Evolutionary conservation across 2,113 vertebrate genomes (phyloP).

Genomic region (Meleagris gallopavo): DNA sequence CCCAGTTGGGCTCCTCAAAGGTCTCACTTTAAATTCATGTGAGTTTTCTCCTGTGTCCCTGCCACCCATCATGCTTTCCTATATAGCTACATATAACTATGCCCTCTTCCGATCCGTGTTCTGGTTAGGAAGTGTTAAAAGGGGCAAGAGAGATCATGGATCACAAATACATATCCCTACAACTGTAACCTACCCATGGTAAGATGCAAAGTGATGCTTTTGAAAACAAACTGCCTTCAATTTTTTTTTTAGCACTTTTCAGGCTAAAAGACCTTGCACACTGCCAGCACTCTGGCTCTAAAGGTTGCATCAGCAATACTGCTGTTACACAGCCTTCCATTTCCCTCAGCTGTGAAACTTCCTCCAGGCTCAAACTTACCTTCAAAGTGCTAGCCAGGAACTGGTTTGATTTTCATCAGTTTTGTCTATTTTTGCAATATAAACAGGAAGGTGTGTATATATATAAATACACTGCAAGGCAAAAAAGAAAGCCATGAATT

Average conservation of each 20-base stretch:
- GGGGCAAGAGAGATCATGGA: neutral
- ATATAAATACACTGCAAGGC: neutral
- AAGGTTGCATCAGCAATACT: slow-evolving; percentile 1
- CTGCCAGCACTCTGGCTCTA: neutral
- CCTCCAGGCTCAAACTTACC: slow-evolving; percentile 10
- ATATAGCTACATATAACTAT: neutral
- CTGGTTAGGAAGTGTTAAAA: neutral
- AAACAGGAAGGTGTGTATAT: neutral
- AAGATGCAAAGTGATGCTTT: neutral
- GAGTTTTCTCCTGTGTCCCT: neutral
- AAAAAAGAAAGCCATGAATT: neutral
- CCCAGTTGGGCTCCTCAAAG: neutral
- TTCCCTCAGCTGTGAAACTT: slow-evolving; percentile 45
- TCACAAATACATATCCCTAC: neutral
- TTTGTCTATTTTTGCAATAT: slow-evolving; percentile 1
- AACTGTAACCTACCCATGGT: neutral
- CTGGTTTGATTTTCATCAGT: slow-evolving; percentile 35
- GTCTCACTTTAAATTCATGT: neutral
- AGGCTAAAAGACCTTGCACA: neutral
- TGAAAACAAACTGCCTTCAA: neutral
- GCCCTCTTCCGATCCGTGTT: neutral
- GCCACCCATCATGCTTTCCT: rapidly evolving
- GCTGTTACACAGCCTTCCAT: neutral
- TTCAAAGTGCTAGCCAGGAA: slow-evolving; percentile 5
- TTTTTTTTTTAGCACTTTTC: neutral